Evolutionary conservation across 37 sponge, comb jelly and placozoan genomes (phyloP).

Genomic region (Agelas oroides): DNA sequence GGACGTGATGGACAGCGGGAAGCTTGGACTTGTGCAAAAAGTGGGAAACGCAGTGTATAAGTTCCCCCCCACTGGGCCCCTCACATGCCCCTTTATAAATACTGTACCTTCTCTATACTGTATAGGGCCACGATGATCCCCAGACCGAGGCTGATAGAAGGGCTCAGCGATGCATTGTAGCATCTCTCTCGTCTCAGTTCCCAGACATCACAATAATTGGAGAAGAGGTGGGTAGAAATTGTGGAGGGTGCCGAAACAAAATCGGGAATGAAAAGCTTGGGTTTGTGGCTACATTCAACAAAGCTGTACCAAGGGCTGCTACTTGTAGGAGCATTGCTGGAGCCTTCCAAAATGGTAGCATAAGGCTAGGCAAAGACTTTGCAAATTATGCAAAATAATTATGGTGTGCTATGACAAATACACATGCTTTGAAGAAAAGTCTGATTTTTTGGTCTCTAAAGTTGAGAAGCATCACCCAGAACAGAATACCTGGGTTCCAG

Average conservation of each 20-base stretch:
- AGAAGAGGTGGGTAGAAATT: conserved; percentile 82
- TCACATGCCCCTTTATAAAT: too few relatives aligned
- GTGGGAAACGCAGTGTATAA: conserved; percentile 57
- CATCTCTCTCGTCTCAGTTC: conserved; percentile 69
- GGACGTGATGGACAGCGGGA: conserved; percentile 74
- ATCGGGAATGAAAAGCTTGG: too few relatives aligned
- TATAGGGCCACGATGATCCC: conserved; percentile 91
- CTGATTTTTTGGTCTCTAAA: too few relatives aligned
- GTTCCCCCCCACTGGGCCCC: background rate
- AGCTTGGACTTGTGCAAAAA: conserved; percentile 83
- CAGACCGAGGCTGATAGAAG: conserved; percentile 95
- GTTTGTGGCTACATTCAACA: background rate
- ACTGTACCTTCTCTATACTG: too few relatives aligned
- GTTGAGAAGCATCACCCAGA: too few relatives aligned
- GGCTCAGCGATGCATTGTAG: conserved; percentile 86
- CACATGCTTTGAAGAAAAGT: too few relatives aligned
- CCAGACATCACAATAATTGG: conserved; percentile 81
- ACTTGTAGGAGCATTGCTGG: too few relatives aligned
- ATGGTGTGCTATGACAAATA: too few relatives aligned
- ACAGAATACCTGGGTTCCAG: too few relatives aligned
- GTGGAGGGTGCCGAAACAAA: too few relatives aligned
- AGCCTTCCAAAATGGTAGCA: background rate
- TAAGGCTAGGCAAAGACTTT: background rate
- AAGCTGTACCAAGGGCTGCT: too few relatives aligned
- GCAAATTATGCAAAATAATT: too few relatives aligned